Percentiles rank a stretch among this genome's conserved stretches.
phyloP scores from a whole-genome alignment of 2,888 invertebrate species.

The Acanthococcus lagerstroemiae region DNA sequence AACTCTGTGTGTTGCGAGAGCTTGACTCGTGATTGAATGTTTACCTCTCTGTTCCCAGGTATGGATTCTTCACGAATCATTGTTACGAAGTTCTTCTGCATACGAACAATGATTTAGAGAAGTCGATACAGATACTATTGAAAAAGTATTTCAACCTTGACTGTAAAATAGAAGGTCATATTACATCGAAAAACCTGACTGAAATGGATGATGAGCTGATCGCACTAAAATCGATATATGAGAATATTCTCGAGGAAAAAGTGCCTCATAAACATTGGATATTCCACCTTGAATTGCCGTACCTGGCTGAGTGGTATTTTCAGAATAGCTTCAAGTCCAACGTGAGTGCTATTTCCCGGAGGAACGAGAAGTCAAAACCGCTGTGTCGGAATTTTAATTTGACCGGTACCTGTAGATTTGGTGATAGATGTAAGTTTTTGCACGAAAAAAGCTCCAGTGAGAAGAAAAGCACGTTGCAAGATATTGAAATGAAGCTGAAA shows the following conservation, averaged over 20 bases:
- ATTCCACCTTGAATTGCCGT: constrained; percentile 9
- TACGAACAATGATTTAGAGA: constrained; percentile 7
- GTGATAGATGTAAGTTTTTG: constrained; percentile 61
- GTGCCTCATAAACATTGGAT: constrained; percentile 14
- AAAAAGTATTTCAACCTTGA: constrained; percentile 1
- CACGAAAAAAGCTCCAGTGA: constrained; percentile 47
- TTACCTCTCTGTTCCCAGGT: constrained; percentile 45
- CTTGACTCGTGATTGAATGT: not conserved
- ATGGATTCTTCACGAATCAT: constrained; percentile 63
- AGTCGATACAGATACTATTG: not conserved
- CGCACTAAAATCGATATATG: constrained; percentile 15
- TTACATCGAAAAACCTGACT: not conserved
- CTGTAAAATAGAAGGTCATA: not conserved
- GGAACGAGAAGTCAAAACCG: constrained; percentile 41
- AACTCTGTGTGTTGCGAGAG: too few species aligned
- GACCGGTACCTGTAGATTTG: constrained; percentile 58
- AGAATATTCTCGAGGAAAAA: constrained; percentile 7
- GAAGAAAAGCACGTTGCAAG: not conserved
- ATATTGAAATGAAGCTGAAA: constrained; percentile 4
- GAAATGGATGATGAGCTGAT: constrained; percentile 16
- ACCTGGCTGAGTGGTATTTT: constrained; percentile 11
- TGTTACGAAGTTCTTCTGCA: constrained; percentile 53
- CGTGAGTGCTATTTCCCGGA: not conserved
- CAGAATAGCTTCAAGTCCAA: not conserved
- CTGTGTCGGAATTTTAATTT: constrained; percentile 53